Percentiles rank a stretch among this genome's conserved stretches.
These are phyloP conservation scores for Achroia grisella DNA, from an alignment of 1,140 invertebrate genomes.

Conservation along the genomic window DNA sequence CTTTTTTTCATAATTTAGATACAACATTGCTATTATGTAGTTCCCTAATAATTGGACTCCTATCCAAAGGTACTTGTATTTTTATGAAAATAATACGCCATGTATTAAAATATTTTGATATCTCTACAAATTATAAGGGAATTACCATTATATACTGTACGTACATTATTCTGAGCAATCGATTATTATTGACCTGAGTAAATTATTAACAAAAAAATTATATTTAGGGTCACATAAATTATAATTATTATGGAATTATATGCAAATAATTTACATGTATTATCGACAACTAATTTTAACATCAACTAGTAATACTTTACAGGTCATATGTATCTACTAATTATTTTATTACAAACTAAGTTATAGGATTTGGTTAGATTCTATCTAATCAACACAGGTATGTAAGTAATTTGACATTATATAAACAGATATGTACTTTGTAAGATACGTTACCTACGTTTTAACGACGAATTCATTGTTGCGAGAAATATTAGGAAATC, in stretches of 20 bases:
- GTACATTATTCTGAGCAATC: no score
- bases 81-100: conserved; percentile 54
- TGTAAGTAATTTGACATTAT: conserved; percentile 41
- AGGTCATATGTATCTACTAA: conserved; percentile 19
- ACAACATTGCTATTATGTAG: no score
- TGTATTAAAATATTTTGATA: conserved; percentile 9
- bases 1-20: no score
- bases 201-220: no score
- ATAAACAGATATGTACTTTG: conserved; percentile 52
- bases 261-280: conserved; percentile 8
- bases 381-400: conserved; percentile 26
- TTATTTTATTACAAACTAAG: conserved; percentile 29
- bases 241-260: no score
- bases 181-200: no score
- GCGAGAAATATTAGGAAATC: conserved; percentile 1
- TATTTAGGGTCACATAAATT: no score
- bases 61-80: conserved; percentile 31
- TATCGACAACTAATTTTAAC: conserved; percentile 18
- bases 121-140: conserved; percentile 26
- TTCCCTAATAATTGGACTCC: no score
- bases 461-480: conserved; percentile 1
- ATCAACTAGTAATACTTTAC: conserved; percentile 51
- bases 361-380: conserved; percentile 21
- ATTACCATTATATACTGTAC: no score
- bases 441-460: conserved; percentile 8